Percentiles rank a stretch among this genome's conserved stretches.
Conservation (phyloP, 2,888 invertebrate species). For the Caenorhabditis plicata region DNA sequence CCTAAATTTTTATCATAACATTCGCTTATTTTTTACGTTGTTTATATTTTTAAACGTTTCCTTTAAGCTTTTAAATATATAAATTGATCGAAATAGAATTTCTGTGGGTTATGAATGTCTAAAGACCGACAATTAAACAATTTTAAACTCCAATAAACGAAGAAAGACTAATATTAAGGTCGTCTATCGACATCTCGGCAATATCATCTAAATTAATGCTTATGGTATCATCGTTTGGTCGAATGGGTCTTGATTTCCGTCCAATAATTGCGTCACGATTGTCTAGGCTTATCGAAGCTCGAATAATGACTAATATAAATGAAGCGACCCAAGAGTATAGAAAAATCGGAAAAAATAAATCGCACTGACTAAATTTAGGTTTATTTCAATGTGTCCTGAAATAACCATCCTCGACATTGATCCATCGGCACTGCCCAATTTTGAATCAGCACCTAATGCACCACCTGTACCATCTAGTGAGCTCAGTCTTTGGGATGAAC, state of each 20-base stretch:
- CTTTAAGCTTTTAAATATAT: too few relatives aligned
- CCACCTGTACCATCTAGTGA: constrained; percentile 53
- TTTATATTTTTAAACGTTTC: too few relatives aligned
- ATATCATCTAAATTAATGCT: constrained; percentile 60
- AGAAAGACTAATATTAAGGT: constrained; percentile 14
- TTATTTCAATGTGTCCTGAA: constrained; percentile 15
- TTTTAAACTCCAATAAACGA: not conserved
- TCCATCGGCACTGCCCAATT: constrained; percentile 20
- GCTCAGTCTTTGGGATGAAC: constrained; percentile 62
- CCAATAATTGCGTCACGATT: constrained; percentile 51
- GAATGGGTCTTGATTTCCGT: constrained; percentile 64
- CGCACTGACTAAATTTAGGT: constrained; percentile 1
- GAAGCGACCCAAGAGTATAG: constrained; percentile 45
- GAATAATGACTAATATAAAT: constrained; percentile 46
- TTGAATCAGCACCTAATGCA: constrained; percentile 15
- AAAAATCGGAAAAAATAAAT: not conserved
- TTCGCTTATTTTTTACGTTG: too few relatives aligned
- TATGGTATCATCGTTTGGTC: constrained; percentile 60
- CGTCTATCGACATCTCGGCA: constrained; percentile 54
- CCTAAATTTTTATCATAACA: too few relatives aligned
- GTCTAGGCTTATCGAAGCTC: constrained; percentile 42
- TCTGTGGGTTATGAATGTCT: not conserved
- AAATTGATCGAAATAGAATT: not conserved
- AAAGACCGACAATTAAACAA: too few relatives aligned
- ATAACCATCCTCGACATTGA: constrained; percentile 30